phyloP scores from a whole-genome alignment of 2,888 invertebrate species.

The Andricus quercusramuli region DNA sequence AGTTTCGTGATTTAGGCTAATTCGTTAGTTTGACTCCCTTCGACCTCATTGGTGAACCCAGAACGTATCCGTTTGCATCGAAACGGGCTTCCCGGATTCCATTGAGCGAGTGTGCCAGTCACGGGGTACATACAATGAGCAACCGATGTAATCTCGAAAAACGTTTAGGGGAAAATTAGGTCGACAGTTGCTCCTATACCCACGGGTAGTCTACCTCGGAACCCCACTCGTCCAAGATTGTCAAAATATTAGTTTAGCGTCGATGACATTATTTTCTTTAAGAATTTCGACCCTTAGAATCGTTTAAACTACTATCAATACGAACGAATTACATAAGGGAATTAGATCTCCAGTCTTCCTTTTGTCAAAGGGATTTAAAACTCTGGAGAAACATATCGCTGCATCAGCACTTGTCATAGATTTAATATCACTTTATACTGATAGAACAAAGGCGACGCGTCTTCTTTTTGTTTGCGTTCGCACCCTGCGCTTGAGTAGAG shows the following conservation, averaged over 20 bases:
- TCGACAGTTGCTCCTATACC: slow-evolving; percentile 73
- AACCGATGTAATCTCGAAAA: slow-evolving; percentile 77
- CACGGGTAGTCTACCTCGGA: slow-evolving; percentile 58
- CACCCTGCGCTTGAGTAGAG: slow-evolving; percentile 9
- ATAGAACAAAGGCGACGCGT: slow-evolving; percentile 27
- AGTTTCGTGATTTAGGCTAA: background rate
- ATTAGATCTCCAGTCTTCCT: background rate
- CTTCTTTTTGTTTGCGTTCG: slow-evolving; percentile 9
- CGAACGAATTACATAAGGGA: background rate
- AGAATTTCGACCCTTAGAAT: background rate
- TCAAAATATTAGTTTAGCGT: slow-evolving; percentile 75
- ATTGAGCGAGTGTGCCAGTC: slow-evolving; percentile 50
- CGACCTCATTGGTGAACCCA: background rate
- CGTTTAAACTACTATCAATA: background rate
- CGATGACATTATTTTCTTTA: slow-evolving; percentile 53
- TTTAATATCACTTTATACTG: slow-evolving; percentile 22
- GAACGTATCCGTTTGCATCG: slow-evolving; percentile 57
- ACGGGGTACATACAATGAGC: slow-evolving; percentile 69
- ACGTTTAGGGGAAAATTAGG: slow-evolving; percentile 78
- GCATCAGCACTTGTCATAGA: background rate
- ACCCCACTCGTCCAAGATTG: slow-evolving; percentile 65
- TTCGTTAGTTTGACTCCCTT: slow-evolving; percentile 1
- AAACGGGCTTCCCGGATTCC: slow-evolving; percentile 61
- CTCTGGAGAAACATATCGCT: background rate
- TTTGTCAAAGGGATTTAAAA: background rate